A percentile compares a stretch with the other conserved stretches of the same genome.
Evolutionary conservation across 1,140 invertebrate species (phyloP).

Genomic region (Bilobella aurantiaca): DNA sequence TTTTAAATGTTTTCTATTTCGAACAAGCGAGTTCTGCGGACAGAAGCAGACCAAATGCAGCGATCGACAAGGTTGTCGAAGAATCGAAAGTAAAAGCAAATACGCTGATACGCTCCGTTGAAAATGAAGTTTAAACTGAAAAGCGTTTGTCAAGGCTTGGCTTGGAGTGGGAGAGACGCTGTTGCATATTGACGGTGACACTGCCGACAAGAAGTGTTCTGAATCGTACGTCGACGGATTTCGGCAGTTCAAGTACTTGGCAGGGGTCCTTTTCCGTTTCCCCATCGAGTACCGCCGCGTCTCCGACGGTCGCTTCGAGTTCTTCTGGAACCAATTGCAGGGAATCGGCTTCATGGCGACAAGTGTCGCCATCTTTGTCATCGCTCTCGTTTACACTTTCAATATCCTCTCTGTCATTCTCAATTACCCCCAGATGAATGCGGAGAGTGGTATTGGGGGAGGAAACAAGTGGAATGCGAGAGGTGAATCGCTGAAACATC

Average conservation of each 20-base stretch:
- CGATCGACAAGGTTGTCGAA: no score
- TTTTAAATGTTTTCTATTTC: no score
- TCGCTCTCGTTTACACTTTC: not conserved
- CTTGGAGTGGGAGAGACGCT: not conserved
- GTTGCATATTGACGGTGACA: not conserved
- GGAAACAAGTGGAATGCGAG: not conserved
- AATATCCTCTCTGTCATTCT: not conserved
- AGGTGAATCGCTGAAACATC: not conserved
- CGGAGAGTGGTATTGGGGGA: not conserved
- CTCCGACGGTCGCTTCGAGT: not conserved
- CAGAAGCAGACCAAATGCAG: no score
- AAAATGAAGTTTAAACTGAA: no score
- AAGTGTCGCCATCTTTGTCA: not conserved
- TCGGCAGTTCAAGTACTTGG: not conserved
- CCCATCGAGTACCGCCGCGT: not conserved
- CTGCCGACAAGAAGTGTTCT: not conserved
- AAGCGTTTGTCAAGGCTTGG: no score
- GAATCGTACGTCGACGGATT: not conserved
- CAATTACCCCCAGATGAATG: slow-evolving; percentile 1
- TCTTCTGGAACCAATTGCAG: not conserved
- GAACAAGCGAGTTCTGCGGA: no score
- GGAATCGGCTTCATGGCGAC: not conserved
- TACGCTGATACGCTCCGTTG: no score
- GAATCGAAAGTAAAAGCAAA: no score
- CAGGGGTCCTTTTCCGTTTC: not conserved